Evolutionary conservation across 2,113 vertebrate genomes (phyloP).

Genomic region (Pelmatolapia mariae): DNA sequence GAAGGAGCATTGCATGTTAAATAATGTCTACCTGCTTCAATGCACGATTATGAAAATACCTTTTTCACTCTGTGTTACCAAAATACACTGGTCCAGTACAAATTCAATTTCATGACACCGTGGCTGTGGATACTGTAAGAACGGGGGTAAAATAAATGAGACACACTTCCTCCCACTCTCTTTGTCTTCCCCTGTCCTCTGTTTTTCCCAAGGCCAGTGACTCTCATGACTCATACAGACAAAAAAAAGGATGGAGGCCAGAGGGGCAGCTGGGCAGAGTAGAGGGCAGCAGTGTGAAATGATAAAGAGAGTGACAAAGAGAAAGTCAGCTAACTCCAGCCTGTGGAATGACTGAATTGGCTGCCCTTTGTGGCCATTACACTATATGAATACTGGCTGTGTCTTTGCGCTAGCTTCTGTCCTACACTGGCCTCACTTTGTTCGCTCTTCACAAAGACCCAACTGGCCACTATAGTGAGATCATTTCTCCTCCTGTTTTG

Average conservation of each 20-base stretch:
- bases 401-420: not conserved
- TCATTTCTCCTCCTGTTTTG: not conserved
- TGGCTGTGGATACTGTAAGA: not conserved
- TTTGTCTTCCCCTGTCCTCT: not conserved
- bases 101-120: not conserved
- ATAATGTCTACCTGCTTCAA: not conserved
- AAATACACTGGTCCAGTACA: not conserved
- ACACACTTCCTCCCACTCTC: not conserved
- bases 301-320: slow-evolving; percentile 1
- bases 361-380: slow-evolving; percentile 18
- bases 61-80: not conserved
- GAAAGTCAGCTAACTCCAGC: not conserved
- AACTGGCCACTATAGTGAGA: not conserved
- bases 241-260: not conserved
- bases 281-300: not conserved
- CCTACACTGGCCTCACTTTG: slow-evolving; percentile 12
- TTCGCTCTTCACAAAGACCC: not conserved
- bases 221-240: not conserved
- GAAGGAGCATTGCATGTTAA: not conserved
- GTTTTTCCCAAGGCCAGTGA: not conserved
- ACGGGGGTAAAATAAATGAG: not conserved
- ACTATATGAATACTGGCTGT: slow-evolving; percentile 32
- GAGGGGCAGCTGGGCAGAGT: not conserved
- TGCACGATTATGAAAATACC: not conserved
- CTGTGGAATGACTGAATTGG: slow-evolving; percentile 12